Conservation (phyloP, 2,888 invertebrate species). For the Cyaniris semiargus region DNA sequence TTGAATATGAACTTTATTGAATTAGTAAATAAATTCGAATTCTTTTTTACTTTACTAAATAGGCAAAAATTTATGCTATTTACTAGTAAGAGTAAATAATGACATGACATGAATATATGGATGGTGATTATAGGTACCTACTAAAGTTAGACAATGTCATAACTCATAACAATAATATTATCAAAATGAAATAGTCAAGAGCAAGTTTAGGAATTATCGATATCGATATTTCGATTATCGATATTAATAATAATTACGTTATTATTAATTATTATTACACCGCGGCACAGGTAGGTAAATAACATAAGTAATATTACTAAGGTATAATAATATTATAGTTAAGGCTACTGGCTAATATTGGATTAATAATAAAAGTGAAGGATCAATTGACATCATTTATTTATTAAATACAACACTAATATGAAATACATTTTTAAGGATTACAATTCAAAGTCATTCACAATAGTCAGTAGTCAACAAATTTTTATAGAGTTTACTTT, state of each 20-base stretch:
- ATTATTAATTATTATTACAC: too few species aligned
- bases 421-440: neutral
- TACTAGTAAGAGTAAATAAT: neutral
- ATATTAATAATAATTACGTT: too few species aligned
- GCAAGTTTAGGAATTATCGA: too few species aligned
- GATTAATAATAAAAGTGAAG: neutral
- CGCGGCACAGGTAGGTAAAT: neutral
- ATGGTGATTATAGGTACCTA: neutral
- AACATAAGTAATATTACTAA: neutral
- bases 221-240: too few species aligned
- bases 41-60: neutral
- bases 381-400: neutral
- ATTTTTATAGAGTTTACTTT: neutral
- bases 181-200: too few species aligned
- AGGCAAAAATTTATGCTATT: neutral
- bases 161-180: too few species aligned
- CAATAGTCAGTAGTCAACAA: neutral
- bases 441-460: neutral
- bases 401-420: neutral
- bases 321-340: neutral
- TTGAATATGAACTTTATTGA: constrained; percentile 36
- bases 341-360: too few species aligned
- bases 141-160: neutral
- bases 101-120: neutral
- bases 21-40: neutral